A percentile compares a stretch with the other conserved stretches of the same genome.
Conservation (phyloP, 2,797 vertebrate genomes). For the Falco rusticolus region DNA sequence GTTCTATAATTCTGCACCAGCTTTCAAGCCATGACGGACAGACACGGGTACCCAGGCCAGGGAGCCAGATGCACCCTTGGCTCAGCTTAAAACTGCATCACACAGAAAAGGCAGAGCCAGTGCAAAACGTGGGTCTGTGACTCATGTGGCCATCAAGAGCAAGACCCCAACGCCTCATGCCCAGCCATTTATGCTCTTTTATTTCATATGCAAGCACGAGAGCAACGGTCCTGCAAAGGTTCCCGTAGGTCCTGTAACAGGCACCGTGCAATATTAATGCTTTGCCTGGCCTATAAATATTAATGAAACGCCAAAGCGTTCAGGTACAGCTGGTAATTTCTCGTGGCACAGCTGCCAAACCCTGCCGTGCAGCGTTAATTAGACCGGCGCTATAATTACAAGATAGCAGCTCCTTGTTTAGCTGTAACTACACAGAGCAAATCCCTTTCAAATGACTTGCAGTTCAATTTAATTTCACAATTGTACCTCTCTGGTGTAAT, state of each 20-base stretch:
- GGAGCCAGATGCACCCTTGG: neutral
- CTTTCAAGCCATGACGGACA: neutral
- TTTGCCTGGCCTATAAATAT: constrained; percentile 7
- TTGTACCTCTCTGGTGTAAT: neutral
- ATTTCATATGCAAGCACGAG: fast-evolving
- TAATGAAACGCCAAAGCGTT: neutral
- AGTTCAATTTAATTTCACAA: constrained; percentile 34
- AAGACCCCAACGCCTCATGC: neutral
- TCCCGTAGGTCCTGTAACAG: neutral
- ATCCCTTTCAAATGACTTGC: constrained; percentile 57
- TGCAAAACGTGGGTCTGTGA: neutral
- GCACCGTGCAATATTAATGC: neutral
- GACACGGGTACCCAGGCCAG: neutral
- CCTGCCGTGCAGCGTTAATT: constrained; percentile 57
- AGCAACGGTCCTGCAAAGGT: fast-evolving
- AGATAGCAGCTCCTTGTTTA: constrained; percentile 38
- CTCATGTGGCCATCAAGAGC: neutral
- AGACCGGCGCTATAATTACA: constrained; percentile 53
- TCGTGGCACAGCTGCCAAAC: constrained; percentile 64
- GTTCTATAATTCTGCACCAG: neutral
- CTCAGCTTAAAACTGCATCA: neutral
- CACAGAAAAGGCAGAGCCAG: neutral
- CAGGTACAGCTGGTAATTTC: constrained; percentile 62
- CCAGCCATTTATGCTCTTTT: neutral
- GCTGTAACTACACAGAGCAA: constrained; percentile 67